Evolutionary conservation across 35 echinoderm and acorn worm species (phyloP).

Genomic region (Lytechinus variegatus): DNA sequence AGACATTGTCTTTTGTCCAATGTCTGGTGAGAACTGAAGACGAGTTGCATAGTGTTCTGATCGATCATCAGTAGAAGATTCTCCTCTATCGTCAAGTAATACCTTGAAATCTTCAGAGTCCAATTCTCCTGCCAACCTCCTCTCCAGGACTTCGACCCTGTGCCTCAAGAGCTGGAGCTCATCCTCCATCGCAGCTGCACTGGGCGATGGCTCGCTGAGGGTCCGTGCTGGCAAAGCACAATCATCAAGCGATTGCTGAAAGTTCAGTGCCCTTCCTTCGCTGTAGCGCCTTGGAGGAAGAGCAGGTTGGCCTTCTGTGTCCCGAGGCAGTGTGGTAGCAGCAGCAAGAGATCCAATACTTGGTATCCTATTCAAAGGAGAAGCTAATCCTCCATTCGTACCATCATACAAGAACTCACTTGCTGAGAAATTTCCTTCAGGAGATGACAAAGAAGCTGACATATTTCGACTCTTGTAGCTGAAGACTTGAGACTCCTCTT

Average conservation of each 20-base stretch:
- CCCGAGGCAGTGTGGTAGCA: background rate
- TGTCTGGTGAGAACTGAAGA: background rate
- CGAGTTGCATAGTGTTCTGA: background rate
- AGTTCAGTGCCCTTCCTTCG: background rate
- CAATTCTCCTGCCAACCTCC: slow-evolving; percentile 21
- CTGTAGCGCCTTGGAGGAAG: slow-evolving; percentile 24
- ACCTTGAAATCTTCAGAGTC: slow-evolving; percentile 22
- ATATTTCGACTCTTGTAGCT: background rate
- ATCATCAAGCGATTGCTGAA: background rate
- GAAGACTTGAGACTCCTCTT: background rate
- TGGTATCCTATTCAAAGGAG: slow-evolving; percentile 16
- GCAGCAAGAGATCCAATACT: slow-evolving; percentile 21
- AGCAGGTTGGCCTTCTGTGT: background rate
- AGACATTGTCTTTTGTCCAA: background rate
- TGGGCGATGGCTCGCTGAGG: background rate
- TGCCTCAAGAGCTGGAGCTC: slow-evolving; percentile 25
- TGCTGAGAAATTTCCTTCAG: background rate
- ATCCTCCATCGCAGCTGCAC: background rate
- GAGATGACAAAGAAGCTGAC: slow-evolving; percentile 4
- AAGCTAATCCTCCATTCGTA: background rate
- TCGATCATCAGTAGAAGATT: slow-evolving; percentile 11
- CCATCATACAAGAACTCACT: background rate
- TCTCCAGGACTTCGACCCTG: slow-evolving; percentile 25
- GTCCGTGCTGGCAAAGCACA: background rate
- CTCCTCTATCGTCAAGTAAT: background rate